Percentiles rank a stretch among this genome's conserved stretches.
phyloP scores from a whole-genome alignment of 2,797 vertebrate species.

The Gouania willdenowi region DNA sequence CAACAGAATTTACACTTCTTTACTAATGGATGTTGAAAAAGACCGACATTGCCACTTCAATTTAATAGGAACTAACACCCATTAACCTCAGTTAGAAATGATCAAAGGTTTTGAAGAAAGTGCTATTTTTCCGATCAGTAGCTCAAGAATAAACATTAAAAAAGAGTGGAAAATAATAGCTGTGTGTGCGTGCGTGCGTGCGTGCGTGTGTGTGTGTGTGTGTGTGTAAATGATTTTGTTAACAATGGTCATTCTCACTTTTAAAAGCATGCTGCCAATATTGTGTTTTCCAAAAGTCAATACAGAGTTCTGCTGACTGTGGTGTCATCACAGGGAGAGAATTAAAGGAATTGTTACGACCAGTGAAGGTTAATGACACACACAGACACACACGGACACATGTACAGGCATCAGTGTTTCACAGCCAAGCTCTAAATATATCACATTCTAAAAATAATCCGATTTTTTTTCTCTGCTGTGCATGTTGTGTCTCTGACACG shows the following conservation, averaged over 20 bases:
- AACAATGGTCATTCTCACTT: neutral
- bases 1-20: neutral
- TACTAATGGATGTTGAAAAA: constrained; percentile 11
- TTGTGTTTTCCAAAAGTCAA: constrained; percentile 16
- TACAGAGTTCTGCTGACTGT: constrained; percentile 1
- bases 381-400: neutral
- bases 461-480: neutral
- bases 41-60: constrained; percentile 4
- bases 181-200: too few species aligned
- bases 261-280: neutral
- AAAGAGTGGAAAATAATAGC: neutral
- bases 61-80: constrained; percentile 1
- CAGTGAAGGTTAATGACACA: constrained; percentile 6
- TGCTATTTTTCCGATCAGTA: neutral
- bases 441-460: neutral
- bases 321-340: constrained; percentile 3
- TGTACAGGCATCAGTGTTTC: neutral
- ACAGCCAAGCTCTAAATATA: neutral
- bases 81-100: constrained; percentile 2
- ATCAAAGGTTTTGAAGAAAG: constrained; percentile 2
- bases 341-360: constrained; percentile 1
- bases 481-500: neutral
- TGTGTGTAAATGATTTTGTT: neutral
- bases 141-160: neutral
- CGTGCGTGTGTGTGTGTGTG: too few species aligned